phyloP scores from a whole-genome alignment of 2,888 invertebrate species.

The Strigamia transsilvanica region DNA sequence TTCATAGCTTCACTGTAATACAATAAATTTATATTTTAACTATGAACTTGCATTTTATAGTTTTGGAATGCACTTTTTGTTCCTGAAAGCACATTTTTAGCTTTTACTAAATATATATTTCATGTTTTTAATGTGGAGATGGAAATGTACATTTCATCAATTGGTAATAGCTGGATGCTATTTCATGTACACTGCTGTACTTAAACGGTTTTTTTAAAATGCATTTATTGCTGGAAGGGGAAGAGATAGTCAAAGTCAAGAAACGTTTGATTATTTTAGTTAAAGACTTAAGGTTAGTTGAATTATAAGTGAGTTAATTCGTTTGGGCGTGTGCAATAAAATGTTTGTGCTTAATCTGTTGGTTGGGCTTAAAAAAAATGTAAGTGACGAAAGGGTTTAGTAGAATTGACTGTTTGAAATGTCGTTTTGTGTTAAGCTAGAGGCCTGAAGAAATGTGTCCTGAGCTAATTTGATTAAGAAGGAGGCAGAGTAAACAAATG shows the following conservation, averaged over 20 bases:
- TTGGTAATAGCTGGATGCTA: too few species aligned
- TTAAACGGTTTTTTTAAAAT: too few species aligned
- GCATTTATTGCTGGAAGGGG: not conserved
- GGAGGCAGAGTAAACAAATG: constrained; percentile 44
- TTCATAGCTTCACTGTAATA: too few species aligned
- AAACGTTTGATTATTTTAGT: not conserved
- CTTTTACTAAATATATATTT: too few species aligned
- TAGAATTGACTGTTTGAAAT: constrained; percentile 11
- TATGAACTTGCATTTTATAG: too few species aligned
- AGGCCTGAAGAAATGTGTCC: constrained; percentile 1
- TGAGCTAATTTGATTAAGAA: constrained; percentile 38
- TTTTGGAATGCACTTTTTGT: too few species aligned
- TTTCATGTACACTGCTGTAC: too few species aligned
- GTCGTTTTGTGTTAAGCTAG: constrained; percentile 20
- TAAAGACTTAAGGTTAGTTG: not conserved
- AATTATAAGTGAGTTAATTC: not conserved
- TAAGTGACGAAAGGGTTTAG: not conserved
- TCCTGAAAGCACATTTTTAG: too few species aligned
- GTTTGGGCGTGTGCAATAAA: not conserved
- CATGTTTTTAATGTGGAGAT: too few species aligned
- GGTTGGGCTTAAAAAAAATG: not conserved
- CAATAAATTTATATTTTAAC: too few species aligned
- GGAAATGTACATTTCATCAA: too few species aligned
- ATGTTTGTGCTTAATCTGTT: not conserved
- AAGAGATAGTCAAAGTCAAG: not conserved